Conservation (phyloP, 2,797 vertebrate genomes). For the Syngnathus rostellatus region DNA sequence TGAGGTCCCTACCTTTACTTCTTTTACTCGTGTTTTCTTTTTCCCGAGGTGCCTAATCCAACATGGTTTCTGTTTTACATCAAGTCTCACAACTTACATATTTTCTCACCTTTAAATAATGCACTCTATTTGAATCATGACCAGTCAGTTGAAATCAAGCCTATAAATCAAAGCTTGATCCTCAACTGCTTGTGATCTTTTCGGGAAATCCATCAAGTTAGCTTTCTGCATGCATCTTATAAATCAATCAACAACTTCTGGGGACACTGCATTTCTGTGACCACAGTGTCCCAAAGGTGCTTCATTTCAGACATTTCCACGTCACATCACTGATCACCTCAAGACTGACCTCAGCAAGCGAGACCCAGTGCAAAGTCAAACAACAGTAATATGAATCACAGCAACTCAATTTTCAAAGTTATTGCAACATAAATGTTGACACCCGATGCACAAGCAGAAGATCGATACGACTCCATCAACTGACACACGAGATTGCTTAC, state of each 20-base stretch:
- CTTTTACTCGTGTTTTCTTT: no score
- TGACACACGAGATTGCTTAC: not conserved
- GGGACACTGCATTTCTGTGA: not conserved
- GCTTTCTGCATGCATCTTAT: not conserved
- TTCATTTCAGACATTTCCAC: not conserved
- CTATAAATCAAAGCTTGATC: not conserved
- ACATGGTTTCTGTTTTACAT: not conserved
- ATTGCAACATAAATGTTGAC: not conserved
- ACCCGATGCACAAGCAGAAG: not conserved
- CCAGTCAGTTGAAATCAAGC: not conserved
- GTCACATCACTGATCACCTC: not conserved
- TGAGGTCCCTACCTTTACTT: no score
- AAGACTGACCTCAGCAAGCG: not conserved
- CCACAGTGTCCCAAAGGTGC: not conserved
- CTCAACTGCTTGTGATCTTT: not conserved
- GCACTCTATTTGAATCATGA: not conserved
- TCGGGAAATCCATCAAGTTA: not conserved
- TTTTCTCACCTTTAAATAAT: not conserved
- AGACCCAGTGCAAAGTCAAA: not conserved
- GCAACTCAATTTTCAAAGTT: not conserved
- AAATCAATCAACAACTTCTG: not conserved
- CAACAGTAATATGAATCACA: not conserved
- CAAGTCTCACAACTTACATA: not conserved
- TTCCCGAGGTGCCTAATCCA: no score
- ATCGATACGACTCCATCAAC: not conserved